Percentiles rank a stretch among this genome's conserved stretches.
These are phyloP conservation scores for Physocephala rufipes DNA, from an alignment of 2,888 invertebrate species.

Conservation along the genomic window DNA sequence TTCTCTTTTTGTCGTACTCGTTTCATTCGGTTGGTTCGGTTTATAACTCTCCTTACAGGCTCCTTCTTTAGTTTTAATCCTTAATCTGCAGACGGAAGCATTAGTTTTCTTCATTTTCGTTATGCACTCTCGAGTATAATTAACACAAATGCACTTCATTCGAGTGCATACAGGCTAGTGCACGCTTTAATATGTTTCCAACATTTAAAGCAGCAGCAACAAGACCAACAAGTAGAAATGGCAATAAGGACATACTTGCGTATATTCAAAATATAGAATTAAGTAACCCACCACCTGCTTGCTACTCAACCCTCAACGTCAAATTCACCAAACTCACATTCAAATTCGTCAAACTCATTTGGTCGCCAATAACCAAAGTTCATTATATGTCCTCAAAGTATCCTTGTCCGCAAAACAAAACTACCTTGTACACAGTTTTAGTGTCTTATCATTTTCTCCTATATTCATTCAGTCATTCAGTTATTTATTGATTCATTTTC, in stretches of 20 bases:
- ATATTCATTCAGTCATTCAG: too few relatives aligned
- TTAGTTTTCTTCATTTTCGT: neutral
- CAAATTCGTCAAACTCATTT: too few relatives aligned
- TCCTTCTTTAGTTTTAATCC: too few relatives aligned
- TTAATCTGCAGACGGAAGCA: too few relatives aligned
- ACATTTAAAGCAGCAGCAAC: neutral
- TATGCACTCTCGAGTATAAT: slow-evolving; percentile 37
- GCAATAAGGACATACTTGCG: slow-evolving; percentile 20
- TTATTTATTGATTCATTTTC: too few relatives aligned
- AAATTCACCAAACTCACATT: too few relatives aligned
- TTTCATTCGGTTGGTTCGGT: neutral
- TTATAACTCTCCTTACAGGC: too few relatives aligned
- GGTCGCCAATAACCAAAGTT: neutral
- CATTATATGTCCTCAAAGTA: too few relatives aligned
- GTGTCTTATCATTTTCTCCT: too few relatives aligned
- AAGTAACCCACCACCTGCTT: neutral
- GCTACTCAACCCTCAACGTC: too few relatives aligned
- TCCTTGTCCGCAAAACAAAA: too few relatives aligned
- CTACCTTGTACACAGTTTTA: too few relatives aligned
- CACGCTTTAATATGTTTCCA: slow-evolving; percentile 33
- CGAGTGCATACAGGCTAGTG: slow-evolving; percentile 37
- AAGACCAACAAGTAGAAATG: neutral
- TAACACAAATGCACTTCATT: slow-evolving; percentile 38
- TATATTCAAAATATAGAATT: slow-evolving; percentile 13
- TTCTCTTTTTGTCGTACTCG: neutral